Percentiles rank a stretch among this genome's conserved stretches.
These are phyloP conservation scores for Scaptomyza hsui DNA, from an alignment of 1,140 invertebrate genomes.

Conservation along the genomic window DNA sequence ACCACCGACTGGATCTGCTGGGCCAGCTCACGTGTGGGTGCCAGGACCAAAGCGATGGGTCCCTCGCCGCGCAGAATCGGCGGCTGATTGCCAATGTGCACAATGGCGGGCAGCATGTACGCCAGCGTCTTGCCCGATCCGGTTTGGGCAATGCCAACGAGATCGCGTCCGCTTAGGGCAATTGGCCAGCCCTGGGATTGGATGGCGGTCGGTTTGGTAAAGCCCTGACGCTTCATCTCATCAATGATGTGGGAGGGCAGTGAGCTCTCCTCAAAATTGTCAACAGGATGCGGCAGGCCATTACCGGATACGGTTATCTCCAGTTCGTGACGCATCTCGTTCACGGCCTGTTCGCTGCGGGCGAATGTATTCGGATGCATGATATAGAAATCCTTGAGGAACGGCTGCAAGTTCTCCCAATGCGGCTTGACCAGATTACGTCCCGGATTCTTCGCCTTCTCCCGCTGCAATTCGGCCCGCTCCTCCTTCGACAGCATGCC, in stretches of 20 bases:
- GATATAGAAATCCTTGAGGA: slow-evolving; percentile 96
- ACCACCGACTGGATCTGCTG: slow-evolving; percentile 99
- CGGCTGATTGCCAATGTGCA: slow-evolving; percentile 90
- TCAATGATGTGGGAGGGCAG: slow-evolving; percentile 93
- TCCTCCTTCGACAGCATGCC: slow-evolving; percentile 81
- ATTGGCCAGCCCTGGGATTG: slow-evolving; percentile 97
- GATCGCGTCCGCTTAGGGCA: slow-evolving; percentile 94
- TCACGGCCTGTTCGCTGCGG: slow-evolving; percentile 90
- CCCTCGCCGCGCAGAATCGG: slow-evolving; percentile 92
- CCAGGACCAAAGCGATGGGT: slow-evolving; percentile 95
- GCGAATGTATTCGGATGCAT: slow-evolving; percentile 91
- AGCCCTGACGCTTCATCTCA: slow-evolving; percentile 92
- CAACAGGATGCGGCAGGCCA: slow-evolving; percentile 92
- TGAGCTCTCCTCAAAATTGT: slow-evolving; percentile 94
- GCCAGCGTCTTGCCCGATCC: slow-evolving; percentile 96
- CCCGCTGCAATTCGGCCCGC: slow-evolving; percentile 86
- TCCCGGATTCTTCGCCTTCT: slow-evolving; percentile 90
- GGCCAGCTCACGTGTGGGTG: slow-evolving; percentile 97
- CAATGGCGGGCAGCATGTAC: slow-evolving; percentile 92
- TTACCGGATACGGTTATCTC: slow-evolving; percentile 95
- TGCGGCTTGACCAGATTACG: slow-evolving; percentile 91
- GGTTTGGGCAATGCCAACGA: slow-evolving; percentile 98
- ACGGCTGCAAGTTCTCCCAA: slow-evolving; percentile 94
- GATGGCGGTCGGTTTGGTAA: slow-evolving; percentile 93
- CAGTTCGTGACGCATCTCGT: slow-evolving; percentile 89